A percentile compares a stretch with the other conserved stretches of the same genome.
Conservation (phyloP, 2,797 vertebrate genomes). For the Sciaenops ocellatus region DNA sequence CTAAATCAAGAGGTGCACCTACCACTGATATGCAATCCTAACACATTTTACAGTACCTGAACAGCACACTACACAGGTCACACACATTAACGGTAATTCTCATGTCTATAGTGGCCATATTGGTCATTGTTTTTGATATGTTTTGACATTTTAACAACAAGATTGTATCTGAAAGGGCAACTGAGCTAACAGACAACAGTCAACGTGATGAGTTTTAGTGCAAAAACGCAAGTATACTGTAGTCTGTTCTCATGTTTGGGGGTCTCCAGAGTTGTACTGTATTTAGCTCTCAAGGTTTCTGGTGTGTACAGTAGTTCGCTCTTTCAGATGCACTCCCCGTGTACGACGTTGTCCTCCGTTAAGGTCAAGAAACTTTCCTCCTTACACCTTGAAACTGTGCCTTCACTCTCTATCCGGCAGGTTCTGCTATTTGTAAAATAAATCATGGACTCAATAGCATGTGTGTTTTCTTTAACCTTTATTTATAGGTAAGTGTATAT, state of each 20-base stretch:
- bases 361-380: slow-evolving; percentile 25
- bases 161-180: slow-evolving; percentile 26
- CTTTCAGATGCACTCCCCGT: slow-evolving; percentile 41
- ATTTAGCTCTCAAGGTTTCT: slow-evolving; percentile 2
- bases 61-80: background rate
- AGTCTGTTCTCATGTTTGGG: background rate
- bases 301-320: slow-evolving; percentile 11
- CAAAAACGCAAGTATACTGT: background rate
- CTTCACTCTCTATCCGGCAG: slow-evolving; percentile 58
- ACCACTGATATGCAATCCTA: background rate
- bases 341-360: slow-evolving; percentile 3
- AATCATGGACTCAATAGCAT: slow-evolving; percentile 37
- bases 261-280: slow-evolving; percentile 31
- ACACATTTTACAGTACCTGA: background rate
- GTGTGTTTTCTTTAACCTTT: slow-evolving; percentile 22
- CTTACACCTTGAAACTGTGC: slow-evolving; percentile 61
- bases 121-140: slow-evolving; percentile 37
- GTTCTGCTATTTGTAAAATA: slow-evolving; percentile 67
- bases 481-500: background rate
- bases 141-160: slow-evolving; percentile 11
- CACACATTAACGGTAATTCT: background rate
- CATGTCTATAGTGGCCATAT: slow-evolving; percentile 51
- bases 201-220: background rate
- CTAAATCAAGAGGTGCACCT: slow-evolving; percentile 18
- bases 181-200: background rate